Conservation (phyloP, 2,797 vertebrate genomes). For the Acipenser transmontanus region DNA sequence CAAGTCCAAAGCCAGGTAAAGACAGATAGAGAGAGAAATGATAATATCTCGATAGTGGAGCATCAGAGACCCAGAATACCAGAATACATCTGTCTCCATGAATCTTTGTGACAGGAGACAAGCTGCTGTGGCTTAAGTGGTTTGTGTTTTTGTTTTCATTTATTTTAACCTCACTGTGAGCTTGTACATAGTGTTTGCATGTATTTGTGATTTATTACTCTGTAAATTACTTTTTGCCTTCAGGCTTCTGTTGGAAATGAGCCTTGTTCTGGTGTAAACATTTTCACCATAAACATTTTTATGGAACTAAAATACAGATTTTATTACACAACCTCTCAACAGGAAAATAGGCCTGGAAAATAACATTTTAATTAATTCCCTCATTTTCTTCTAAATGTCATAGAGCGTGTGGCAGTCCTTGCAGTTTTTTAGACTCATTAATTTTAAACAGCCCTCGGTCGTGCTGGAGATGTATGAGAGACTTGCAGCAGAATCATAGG, state of each 20-base stretch:
- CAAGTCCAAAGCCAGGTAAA: too few species aligned
- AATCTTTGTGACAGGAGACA: too few species aligned
- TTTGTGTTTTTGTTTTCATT: too few species aligned
- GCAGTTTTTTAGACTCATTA: not conserved
- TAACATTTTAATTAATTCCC: slow-evolving; percentile 3
- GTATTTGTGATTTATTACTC: too few species aligned
- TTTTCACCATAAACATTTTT: too few species aligned
- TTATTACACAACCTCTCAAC: not conserved
- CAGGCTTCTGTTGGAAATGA: not conserved
- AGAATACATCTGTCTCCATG: too few species aligned
- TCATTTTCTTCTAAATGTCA: slow-evolving; percentile 5
- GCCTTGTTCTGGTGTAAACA: not conserved
- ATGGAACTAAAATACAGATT: not conserved
- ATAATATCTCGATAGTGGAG: too few species aligned
- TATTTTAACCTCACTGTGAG: too few species aligned
- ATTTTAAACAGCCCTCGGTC: not conserved
- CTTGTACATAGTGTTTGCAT: too few species aligned
- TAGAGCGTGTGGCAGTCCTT: not conserved
- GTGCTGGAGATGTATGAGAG: not conserved
- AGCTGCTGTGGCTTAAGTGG: too few species aligned
- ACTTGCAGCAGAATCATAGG: not conserved
- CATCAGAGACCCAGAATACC: too few species aligned
- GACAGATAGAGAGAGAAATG: too few species aligned
- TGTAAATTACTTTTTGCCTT: not conserved
- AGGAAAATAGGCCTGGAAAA: not conserved